Evolutionary conservation across 1,140 invertebrate species (phyloP), one percentile per base, ranked within the genome.

Genomic region (Micrasema minimum): DNA sequence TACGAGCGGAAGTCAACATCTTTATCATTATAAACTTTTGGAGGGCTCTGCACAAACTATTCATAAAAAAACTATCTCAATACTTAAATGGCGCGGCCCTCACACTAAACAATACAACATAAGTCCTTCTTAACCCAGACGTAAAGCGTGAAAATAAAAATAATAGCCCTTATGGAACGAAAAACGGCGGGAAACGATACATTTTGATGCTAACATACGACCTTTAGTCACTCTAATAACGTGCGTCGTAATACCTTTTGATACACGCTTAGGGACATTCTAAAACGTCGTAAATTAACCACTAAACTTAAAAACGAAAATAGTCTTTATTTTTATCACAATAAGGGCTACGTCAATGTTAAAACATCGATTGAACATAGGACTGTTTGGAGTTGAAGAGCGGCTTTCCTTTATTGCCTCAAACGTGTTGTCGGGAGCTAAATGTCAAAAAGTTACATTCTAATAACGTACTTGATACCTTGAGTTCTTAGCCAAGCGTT

Each of bases 351-450:
- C 26, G 4, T 22, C 26, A 38, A 26, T 43, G 31, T 38, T 68
- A 22, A 43, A 31, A 57, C 35, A 3, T 5, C n/a, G 35, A 1
- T 2, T 35, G 2, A 23, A 66, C 18, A 16, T 69, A 46, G 0
- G 41, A 14, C 45, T 16, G 59, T 69, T 23, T 67, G 18, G 38
- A 12, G 2, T 22, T 67, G 45, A 6, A 18, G 5, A 4, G n/a
- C n/a, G 20, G 26, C 55, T 16, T n/a, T 45, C 66, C 48, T 59
- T 69, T 59, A 69, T 69, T 59, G 51, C 66, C 20, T 69, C 55
- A 59, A 69, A 66, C 66, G 53, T 38, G 66, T 46, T 48, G 22
- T 45, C 53, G 37, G 18, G 31, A 37, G 22, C 37, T 37, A 9
- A 69, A 61, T 18, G 11, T 31, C 22, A n/a, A 7, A 4, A 9